phyloP scores from a whole-genome alignment of 1,140 invertebrate species.

The Diorhabda carinulata region DNA sequence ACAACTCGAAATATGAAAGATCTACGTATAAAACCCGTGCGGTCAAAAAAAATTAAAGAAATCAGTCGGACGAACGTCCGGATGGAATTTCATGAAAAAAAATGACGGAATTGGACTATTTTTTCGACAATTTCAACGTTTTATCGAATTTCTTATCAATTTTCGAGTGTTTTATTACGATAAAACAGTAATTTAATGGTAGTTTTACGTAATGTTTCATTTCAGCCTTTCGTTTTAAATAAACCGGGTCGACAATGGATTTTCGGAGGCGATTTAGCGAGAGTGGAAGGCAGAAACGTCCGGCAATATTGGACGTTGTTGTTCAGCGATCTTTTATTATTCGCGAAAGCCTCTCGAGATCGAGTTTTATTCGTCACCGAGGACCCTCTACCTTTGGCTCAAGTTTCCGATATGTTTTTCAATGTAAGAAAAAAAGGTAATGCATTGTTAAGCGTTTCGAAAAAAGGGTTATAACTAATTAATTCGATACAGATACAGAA shows the following conservation, averaged over 20 bases:
- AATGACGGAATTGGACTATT: too few relatives aligned
- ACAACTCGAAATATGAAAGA: too few relatives aligned
- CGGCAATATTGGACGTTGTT: slow-evolving; percentile 79
- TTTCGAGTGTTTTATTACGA: too few relatives aligned
- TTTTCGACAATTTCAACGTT: too few relatives aligned
- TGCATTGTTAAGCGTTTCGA: slow-evolving; percentile 5
- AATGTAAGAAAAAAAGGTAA: slow-evolving; percentile 77
- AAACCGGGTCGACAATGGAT: slow-evolving; percentile 81
- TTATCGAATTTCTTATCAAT: too few relatives aligned
- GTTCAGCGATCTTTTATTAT: slow-evolving; percentile 76
- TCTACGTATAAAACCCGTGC: too few relatives aligned
- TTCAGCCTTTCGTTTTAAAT: slow-evolving; percentile 72
- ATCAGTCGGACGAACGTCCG: too few relatives aligned
- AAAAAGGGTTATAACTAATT: not conserved
- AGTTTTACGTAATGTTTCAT: slow-evolving; percentile 25
- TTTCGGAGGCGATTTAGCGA: slow-evolving; percentile 75
- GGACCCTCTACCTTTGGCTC: slow-evolving; percentile 72
- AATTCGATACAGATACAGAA: slow-evolving; percentile 57
- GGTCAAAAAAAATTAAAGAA: too few relatives aligned
- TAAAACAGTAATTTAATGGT: too few relatives aligned
- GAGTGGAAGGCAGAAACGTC: slow-evolving; percentile 75
- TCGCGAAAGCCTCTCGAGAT: slow-evolving; percentile 79
- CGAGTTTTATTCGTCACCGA: slow-evolving; percentile 81
- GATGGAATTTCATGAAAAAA: too few relatives aligned
- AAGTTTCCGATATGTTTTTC: slow-evolving; percentile 76